Evolutionary conservation across 2,888 invertebrate genomes (phyloP), one percentile per base, ranked within the genome.

Genomic region (Lottia scabra): DNA sequence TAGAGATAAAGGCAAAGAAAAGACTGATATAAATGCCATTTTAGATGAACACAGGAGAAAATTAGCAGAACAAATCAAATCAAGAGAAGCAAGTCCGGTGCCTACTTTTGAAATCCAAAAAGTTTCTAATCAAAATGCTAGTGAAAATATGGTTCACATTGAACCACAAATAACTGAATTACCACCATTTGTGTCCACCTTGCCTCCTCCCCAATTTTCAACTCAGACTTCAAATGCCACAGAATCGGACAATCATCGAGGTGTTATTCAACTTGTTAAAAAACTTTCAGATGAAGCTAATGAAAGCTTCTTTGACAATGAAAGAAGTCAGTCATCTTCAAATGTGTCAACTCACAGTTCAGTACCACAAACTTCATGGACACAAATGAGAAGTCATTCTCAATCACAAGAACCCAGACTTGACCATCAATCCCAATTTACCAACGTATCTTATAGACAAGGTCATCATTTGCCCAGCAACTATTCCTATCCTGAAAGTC

Each of bases 251-350:
- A 65, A 84, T 13, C 87, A 87, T 84, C 91, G 89, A 75, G 88
- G 90, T 80, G 77, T 90, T n/a, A 79, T 89, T n/a, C 38, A 38
- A 38, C 78, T 90, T 27, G 88, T 89, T n/a, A 88, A 90, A 74
- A 88, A 89, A 43, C 79, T 90, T 10, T 90, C 90, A 5, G 90
- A 89, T 74, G 90, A 89, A 71, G 91, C 91, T 6, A 76, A 76
- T 38, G 38, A 63, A 19, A 43, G 43, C 30, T 15, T 27, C 1
- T 44, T 46, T 45, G 27, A 48, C 19, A 65, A 70, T 44, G 46
- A 63, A 23, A 48, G 19, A n/a, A 16, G 27, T 19, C 46, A 27
- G 10, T 44, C 64, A 15, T 69, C 69, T 13, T 62, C 48, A 15
- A 30, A n/a, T 12, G 30, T 38, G 15, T 30, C 66, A 15, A 62